Base-by-base conservation (phyloP, 2,888 invertebrate species). In the Meiosimyza decipiens region DNA sequence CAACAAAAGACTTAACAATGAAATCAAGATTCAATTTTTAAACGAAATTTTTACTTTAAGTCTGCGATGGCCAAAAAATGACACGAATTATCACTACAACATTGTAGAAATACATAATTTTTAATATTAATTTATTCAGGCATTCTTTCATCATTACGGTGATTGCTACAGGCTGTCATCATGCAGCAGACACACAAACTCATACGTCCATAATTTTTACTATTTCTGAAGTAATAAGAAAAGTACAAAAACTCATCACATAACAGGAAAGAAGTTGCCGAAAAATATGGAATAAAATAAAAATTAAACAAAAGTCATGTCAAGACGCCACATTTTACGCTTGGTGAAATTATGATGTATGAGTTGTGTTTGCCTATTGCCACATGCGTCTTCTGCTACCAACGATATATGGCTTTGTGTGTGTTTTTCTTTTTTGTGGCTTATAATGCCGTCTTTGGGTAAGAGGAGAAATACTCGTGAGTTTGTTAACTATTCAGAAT, bases 251-350 rank as follows among this genome's bases (percentile, higher is more conserved):
- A 15, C n/a, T 22, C 47, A 47, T 3, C 15, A 4, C 1, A 49
- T 11, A 63, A 3, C 16, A 63, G 50, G 47, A 63, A n/a, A 6
- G 15, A 65, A 18, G n/a, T 18, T 18, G 3, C 22, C 15, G n/a
- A 28, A 65, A 28, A 65, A 52, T 51, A 15, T 28, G 33, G 47
- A 57, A 57, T 49, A 49, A 59, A 57, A 59, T 67, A 59, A 57
- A 68, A 68, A 47, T 59, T 57, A 59, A 57, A 22, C 51, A 68
- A 68, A 68, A 68, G 57, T 59, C 28, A 50, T 59, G 59, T 22
- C 50, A 51, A 59, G 68, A 59, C 18, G 59, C 59, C 59, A 59
- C 68, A 57, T 40, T 40, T 40, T 40, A 9, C 40, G 40, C 40
- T 40, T 40, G 40, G 9, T 40, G 40, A 40, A 40, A 40, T 40